Conservation (phyloP, 2,888 invertebrate species). For the Vannuccia rotundouncinata region DNA sequence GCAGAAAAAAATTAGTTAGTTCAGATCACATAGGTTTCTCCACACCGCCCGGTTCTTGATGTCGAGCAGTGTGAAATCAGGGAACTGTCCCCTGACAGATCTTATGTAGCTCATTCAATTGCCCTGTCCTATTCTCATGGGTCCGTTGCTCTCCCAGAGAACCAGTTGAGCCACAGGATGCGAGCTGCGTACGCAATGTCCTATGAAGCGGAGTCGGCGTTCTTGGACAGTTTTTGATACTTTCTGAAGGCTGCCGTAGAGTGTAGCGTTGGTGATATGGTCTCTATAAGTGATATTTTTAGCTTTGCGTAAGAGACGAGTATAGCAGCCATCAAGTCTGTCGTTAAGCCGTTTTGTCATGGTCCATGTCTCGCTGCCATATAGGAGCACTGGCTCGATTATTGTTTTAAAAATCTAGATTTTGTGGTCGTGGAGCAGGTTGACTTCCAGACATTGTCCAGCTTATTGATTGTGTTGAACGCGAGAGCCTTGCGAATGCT, state of each 20-base stretch:
- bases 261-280: not conserved
- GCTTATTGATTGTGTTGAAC: slow-evolving; percentile 1
- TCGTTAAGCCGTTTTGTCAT: not conserved
- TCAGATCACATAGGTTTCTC: not conserved
- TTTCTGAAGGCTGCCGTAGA: not conserved
- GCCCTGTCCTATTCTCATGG: not conserved
- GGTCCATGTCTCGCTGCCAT: not conserved
- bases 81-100: not conserved
- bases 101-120: not conserved
- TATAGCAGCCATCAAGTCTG: slow-evolving; percentile 16
- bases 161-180: not conserved
- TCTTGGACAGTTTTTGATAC: not conserved
- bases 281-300: not conserved
- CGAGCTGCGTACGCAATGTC: not conserved
- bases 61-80: not conserved
- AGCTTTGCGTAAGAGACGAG: not conserved
- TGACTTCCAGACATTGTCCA: not conserved
- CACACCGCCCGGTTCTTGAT: not conserved
- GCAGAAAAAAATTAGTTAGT: not conserved
- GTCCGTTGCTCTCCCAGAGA: not conserved
- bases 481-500: slow-evolving; percentile 6
- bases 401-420: not conserved
- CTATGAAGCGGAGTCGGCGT: not conserved
- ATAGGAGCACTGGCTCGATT: slow-evolving; percentile 5
- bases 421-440: not conserved